Evolutionary conservation across 2,797 vertebrate species (phyloP), one percentile per base, ranked within the genome.

Genomic region (Aphelocoma californica): DNA sequence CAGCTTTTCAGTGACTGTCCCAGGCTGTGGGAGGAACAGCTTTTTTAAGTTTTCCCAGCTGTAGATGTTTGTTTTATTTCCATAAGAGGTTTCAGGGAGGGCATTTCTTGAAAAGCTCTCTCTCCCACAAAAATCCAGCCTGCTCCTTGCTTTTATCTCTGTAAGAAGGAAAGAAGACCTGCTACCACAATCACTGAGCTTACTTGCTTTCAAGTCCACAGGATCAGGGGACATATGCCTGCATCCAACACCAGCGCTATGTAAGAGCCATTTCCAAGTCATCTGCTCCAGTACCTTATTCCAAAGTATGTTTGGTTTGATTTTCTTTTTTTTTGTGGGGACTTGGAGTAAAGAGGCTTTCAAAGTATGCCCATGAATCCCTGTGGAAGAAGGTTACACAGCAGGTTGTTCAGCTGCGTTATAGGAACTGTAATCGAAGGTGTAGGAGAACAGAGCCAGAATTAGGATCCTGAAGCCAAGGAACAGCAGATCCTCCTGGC

Each of bases 251-350:
- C 80, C 78, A 80, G 73, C 1, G 0, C 85, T 81, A 8, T 9
- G 25, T 53, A 78, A 84, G 44, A 92, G 34, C 66, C 71, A 82
- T 48, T 93, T 94, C 93, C 61, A 94, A 94, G 74, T 92, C 81
- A 86, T 80, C 71, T 88, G 51, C 64, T 94, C 1, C 14, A 23
- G 8, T 51, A 29, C 53, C 74, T 88, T 69, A 66, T 84, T 90
- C 81, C 64, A 86, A 92, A 96, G 73, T 42, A 53, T 50, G 56
- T 45, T 86, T 81, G 51, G 54, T 71, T 90, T 74, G 18, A n/a
- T 14, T 32, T 32, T 38, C 14, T 23, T 44, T 16, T 47, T 60
- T 67, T 7, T 70, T 48, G 74, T 31, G 71, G 65, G 69, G 42
- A 50, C n/a, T 81, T 65, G 67, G 60, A 86, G 58, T 87, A 92